Percentiles rank a stretch among this genome's conserved stretches.
Conservation (phyloP, 2,888 invertebrate species). For the Epirrhoe tristata region DNA sequence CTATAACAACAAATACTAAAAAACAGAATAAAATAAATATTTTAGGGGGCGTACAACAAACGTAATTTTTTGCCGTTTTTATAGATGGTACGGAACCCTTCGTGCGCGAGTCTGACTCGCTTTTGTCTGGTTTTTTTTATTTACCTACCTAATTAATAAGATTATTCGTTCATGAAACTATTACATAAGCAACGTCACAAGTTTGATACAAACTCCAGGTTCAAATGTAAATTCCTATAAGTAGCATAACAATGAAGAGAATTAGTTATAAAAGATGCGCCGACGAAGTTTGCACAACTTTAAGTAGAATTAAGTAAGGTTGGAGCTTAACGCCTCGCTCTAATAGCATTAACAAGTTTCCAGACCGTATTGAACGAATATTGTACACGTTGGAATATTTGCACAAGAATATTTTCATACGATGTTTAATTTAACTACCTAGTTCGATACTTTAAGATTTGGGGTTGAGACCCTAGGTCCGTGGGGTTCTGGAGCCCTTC, state of each 20-base stretch:
- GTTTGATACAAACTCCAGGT: conserved; percentile 21
- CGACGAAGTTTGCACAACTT: conserved; percentile 49
- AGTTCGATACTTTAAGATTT: neutral
- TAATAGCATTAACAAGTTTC: conserved; percentile 84
- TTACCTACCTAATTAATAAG: too few species aligned
- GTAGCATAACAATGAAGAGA: conserved; percentile 40
- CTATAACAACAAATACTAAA: too few species aligned
- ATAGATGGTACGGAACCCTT: too few species aligned
- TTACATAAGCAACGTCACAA: neutral
- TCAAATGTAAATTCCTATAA: conserved; percentile 34
- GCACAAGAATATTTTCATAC: conserved; percentile 14
- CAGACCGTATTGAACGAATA: conserved; percentile 80
- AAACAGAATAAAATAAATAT: too few species aligned
- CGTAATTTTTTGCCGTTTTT: too few species aligned
- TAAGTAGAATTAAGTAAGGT: conserved; percentile 83
- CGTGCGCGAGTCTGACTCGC: too few species aligned
- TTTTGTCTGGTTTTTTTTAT: too few species aligned
- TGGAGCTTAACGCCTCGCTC: conserved; percentile 80
- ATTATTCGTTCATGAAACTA: neutral
- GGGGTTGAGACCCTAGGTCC: too few species aligned
- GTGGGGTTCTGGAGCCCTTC: too few species aligned
- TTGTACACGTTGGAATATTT: conserved; percentile 46
- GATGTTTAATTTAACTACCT: neutral
- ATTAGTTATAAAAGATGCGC: conserved; percentile 49
- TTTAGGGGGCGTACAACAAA: too few species aligned